A percentile compares a stretch with the other conserved stretches of the same genome.
phyloP scores from a whole-genome alignment of 2,888 invertebrate genomes.

The Erannis defoliaria region DNA sequence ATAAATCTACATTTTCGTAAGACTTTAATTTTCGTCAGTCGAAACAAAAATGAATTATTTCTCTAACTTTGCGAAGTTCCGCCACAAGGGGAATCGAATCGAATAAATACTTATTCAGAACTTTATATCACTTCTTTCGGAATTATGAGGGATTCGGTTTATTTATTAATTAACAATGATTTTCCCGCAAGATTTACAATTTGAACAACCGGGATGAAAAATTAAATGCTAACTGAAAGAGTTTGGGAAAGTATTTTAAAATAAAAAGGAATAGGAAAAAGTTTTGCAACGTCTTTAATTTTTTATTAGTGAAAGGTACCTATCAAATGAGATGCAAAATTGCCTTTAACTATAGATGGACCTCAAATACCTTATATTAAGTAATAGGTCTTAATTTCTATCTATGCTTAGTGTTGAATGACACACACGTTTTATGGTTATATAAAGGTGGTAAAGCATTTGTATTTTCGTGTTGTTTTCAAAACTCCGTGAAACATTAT shows the following conservation, averaged over 20 bases:
- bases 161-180: constrained; percentile 36
- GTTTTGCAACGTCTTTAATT: not conserved
- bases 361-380: no score
- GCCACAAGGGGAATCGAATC: constrained; percentile 33
- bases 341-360: not conserved
- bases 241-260: constrained; percentile 16
- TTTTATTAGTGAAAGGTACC: not conserved
- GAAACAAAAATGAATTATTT: constrained; percentile 28
- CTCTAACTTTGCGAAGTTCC: constrained; percentile 13
- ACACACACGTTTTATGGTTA: no score
- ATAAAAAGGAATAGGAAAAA: constrained; percentile 9
- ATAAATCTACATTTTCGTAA: constrained; percentile 17
- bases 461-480: no score
- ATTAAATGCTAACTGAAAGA: constrained; percentile 25
- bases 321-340: no score
- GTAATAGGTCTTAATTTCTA: no score
- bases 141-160: constrained; percentile 33
- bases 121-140: constrained; percentile 28
- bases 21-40: constrained; percentile 14
- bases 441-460: no score
- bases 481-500: no score
- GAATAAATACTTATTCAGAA: constrained; percentile 37
- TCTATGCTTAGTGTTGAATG: no score
- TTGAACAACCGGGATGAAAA: constrained; percentile 25
- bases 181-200: constrained; percentile 26